phyloP scores from a whole-genome alignment of 2,888 invertebrate genomes.

The Neoitamus cyanurus region DNA sequence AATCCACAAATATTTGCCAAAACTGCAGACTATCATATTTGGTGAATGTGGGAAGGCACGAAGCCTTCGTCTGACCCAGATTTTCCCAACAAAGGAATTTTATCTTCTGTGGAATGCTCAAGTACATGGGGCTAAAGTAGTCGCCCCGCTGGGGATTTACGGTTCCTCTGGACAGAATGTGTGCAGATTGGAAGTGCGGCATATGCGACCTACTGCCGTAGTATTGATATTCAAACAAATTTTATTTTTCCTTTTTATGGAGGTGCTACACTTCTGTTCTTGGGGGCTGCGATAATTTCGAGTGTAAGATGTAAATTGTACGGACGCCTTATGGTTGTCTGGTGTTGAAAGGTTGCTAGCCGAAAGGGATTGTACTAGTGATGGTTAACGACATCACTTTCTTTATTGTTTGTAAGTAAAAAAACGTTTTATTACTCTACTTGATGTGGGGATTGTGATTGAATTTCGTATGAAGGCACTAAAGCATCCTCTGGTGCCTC shows the following conservation, averaged over 20 bases:
- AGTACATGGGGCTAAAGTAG: slow-evolving; percentile 29
- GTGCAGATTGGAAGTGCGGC: neutral
- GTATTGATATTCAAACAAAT: slow-evolving; percentile 36
- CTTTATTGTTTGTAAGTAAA: slow-evolving; percentile 21
- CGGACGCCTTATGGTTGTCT: neutral
- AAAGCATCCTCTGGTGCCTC: neutral
- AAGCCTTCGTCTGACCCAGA: neutral
- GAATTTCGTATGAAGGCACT: slow-evolving; percentile 15
- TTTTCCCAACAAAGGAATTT: slow-evolving; percentile 15
- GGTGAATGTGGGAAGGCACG: neutral
- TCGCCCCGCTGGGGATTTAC: slow-evolving; percentile 1
- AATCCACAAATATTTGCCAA: slow-evolving; percentile 15
- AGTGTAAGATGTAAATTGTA: slow-evolving; percentile 30
- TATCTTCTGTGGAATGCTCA: slow-evolving; percentile 22
- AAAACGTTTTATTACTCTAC: slow-evolving; percentile 14
- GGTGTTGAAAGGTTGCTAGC: neutral
- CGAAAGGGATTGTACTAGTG: neutral
- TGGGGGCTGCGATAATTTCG: slow-evolving; percentile 31
- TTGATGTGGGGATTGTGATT: slow-evolving; percentile 22
- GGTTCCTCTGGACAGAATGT: neutral
- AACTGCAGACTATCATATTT: slow-evolving; percentile 13
- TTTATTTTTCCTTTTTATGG: slow-evolving; percentile 32
- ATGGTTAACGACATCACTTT: slow-evolving; percentile 31
- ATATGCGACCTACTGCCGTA: slow-evolving; percentile 7
- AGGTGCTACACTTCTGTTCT: slow-evolving; percentile 13